Base-by-base conservation (phyloP, 92 coral and sea anemone species). In the Pocillopora meandrina region DNA sequence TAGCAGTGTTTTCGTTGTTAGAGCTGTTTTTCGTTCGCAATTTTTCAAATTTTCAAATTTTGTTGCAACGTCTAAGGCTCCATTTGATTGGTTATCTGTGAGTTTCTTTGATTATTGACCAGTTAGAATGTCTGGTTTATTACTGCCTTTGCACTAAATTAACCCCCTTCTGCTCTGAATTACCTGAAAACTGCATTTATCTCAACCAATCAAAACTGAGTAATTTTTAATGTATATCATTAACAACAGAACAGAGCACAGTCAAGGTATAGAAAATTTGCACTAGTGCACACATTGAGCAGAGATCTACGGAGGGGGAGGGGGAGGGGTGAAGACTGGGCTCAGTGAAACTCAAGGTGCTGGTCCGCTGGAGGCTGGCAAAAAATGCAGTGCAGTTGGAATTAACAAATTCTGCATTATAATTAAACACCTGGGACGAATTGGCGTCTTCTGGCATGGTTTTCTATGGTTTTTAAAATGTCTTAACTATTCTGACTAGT, bases 221-320 rank as follows among this genome's bases (percentile, higher is more conserved):
- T 35, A 23, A 14, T 36, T 64, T 57, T 63, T 35, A 26, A 26
- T 26, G 31, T 26, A 26, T 26, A 26, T 26, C 31, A 26, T 26
- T 26, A 26, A 26, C 31, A 26, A 26, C 31, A 26, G 31, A 26
- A 26, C 31, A 26, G 31, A 26, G 31, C 31, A 26, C 31, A 26
- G 31, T 26, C 31, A 26, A 26, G 31, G 31, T 1, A 55, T 74
- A 86, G 82, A 52, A 78, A 62, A 63, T 78, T 62, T 78, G 82
- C 72, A 78, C 82, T 78, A 21, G 59, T 52, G 61, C 73, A 21
- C 13, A 7, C 42, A 9, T 79, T 79, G 49, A 79, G 62, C 72
- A 79, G 65, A 79, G 80, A 76, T 61, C 67, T 76, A 76, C 57
- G 57, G 80, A 76, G 80, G 68, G 80, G 67, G 80, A 76, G 80